Percentiles rank a stretch among this genome's conserved stretches.
Conservation (phyloP, 1,140 invertebrate genomes). For the Pseudachorutes palmiensis region DNA sequence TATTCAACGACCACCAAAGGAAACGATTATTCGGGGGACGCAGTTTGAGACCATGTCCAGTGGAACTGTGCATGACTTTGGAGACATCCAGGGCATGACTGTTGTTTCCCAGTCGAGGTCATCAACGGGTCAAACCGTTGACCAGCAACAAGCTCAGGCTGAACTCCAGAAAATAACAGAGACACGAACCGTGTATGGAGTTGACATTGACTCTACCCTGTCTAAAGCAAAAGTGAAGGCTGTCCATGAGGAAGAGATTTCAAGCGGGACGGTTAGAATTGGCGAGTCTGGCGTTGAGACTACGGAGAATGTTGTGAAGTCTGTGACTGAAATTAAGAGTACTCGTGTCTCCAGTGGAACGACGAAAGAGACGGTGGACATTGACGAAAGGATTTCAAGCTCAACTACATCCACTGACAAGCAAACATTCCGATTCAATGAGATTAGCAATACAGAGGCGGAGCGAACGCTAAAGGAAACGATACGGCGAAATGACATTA, state of each 20-base stretch:
- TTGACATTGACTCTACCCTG: constrained; percentile 29
- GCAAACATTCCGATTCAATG: constrained; percentile 32
- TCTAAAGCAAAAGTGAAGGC: constrained; percentile 20
- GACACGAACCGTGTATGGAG: constrained; percentile 25
- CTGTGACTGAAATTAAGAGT: constrained; percentile 34
- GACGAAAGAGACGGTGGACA: constrained; percentile 17
- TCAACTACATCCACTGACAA: constrained; percentile 26
- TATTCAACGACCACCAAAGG: background rate
- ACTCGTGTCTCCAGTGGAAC: no score
- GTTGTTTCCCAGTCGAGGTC: constrained; percentile 34
- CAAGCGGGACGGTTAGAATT: constrained; percentile 30
- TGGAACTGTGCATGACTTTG: constrained; percentile 27
- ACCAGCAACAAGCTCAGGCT: constrained; percentile 29
- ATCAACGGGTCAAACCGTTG: constrained; percentile 29
- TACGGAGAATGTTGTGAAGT: constrained; percentile 34
- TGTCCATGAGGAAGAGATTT: constrained; percentile 36
- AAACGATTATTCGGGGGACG: constrained; percentile 22
- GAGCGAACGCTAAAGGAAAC: constrained; percentile 11
- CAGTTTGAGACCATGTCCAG: constrained; percentile 31
- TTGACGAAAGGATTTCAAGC: constrained; percentile 33
- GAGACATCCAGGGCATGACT: constrained; percentile 35
- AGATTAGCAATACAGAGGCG: constrained; percentile 3
- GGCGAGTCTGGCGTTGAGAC: constrained; percentile 25
- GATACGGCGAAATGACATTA: background rate
- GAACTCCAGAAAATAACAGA: constrained; percentile 24